These are phyloP conservation scores for Paraescarpia echinospica DNA, from an alignment of 1,140 invertebrate genomes.

Conservation along the genomic window DNA sequence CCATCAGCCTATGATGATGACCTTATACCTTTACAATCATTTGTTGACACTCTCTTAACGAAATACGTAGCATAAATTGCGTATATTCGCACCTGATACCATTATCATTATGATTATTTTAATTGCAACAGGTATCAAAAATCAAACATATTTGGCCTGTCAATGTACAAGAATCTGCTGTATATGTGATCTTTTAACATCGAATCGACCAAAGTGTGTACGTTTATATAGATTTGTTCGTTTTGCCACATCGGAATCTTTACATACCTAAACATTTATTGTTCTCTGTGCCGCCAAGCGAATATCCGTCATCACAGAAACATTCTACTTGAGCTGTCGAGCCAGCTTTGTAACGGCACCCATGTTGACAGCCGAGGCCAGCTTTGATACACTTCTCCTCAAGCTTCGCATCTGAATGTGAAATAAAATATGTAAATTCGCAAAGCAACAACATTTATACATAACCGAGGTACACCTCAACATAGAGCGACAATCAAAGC, in stretches of 20 bases:
- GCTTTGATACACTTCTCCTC: background rate
- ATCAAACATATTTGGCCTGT: too few species aligned
- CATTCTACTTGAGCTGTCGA: background rate
- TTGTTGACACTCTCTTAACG: background rate
- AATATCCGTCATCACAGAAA: background rate
- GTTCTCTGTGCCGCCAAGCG: background rate
- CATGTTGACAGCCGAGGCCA: background rate
- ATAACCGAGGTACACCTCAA: background rate
- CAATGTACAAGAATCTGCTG: too few species aligned
- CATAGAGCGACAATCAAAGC: too few species aligned
- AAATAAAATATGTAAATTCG: background rate
- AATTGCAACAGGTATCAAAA: too few species aligned
- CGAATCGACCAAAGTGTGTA: too few species aligned
- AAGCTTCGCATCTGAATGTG: background rate
- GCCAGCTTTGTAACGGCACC: background rate
- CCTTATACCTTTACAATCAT: background rate
- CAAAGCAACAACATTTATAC: background rate
- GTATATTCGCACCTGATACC: too few species aligned
- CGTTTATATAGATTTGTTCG: too few species aligned
- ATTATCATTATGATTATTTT: too few species aligned
- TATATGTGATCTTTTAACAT: too few species aligned
- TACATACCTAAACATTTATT: background rate
- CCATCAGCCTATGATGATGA: too few species aligned
- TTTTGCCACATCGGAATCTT: background rate
- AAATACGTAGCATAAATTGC: too few species aligned